phyloP scores from a whole-genome alignment of 2,113 vertebrate species.

The Eclectus roratus region DNA sequence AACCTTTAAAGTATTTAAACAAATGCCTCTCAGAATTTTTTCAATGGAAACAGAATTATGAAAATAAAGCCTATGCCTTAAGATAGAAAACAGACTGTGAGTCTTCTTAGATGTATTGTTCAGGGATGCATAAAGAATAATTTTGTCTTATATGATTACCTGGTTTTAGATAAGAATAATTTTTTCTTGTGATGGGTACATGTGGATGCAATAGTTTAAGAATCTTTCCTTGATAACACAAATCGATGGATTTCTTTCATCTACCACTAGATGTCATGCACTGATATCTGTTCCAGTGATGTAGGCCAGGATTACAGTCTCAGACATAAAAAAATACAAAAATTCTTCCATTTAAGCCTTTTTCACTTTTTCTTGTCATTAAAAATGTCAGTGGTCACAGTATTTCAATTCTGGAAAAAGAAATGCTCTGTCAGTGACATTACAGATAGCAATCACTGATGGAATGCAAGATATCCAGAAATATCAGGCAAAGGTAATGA shows the following conservation, averaged over 20 bases:
- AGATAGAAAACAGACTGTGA: neutral
- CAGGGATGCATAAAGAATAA: neutral
- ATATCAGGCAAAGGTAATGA: neutral
- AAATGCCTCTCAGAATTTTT: neutral
- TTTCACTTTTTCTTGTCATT: neutral
- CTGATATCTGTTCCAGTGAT: neutral
- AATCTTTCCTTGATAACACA: neutral
- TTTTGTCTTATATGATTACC: neutral
- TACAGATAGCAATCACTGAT: neutral
- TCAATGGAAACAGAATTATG: neutral
- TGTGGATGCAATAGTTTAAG: neutral
- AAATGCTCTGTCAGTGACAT: neutral
- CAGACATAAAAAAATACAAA: neutral
- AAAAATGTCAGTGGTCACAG: neutral
- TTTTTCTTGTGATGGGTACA: neutral
- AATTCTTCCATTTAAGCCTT: neutral
- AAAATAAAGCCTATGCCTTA: neutral
- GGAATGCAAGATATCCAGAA: neutral
- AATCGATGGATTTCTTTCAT: neutral
- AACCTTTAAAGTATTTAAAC: neutral
- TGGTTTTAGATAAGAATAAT: neutral
- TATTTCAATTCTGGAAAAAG: neutral
- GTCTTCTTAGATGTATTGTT: neutral
- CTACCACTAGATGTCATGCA: conserved; percentile 60
- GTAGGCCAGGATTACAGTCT: neutral